Evolutionary conservation across 2,888 invertebrate genomes (phyloP), one percentile per base, ranked within the genome.

Genomic region (Lasioglossum figueresi): DNA sequence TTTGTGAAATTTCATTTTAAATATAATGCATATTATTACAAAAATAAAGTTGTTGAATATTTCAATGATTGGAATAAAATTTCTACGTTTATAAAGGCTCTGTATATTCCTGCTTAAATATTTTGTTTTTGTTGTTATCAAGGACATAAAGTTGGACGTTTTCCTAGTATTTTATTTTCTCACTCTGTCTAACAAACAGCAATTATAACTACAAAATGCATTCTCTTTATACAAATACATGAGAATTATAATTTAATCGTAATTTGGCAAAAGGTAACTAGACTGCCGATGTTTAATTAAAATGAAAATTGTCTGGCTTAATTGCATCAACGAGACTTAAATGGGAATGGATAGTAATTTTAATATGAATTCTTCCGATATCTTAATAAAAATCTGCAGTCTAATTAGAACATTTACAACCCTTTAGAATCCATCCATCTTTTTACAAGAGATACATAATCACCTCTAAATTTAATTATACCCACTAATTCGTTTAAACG

Each of bases 401-500:
- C 56, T 70, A 72, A 43, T 45, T 45, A 14, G 45, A 37, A 5
- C n/a, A 23, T 80, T 95, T 96, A 99, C 95, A 98, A 98, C 80
- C 98, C 98, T 95, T 97, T 97, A 37, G 96, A 95, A 74, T 96
- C 92, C 71, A 98, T 96, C 96, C 97, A 98, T 83, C 97, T 95
- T 88, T 96, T 96, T 48, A 98, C 94, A 83, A 96, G 95, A 90
- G 96, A 96, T 0, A 97, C 97, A 94, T 96, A 96, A 94, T 98
- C 98, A 10, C 98, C 98, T 93, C 97, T 97, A 66, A 98, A 96
- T 93, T 96, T 96, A 81, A 98, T 97, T 90, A 95, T 96, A 82
- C 97, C 96, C 45, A 95, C 96, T 85, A 98, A 96, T 95, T 98
- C 98, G 92, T 98, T 97, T 4, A 98, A 97, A 92, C 97, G 96